Base-by-base conservation (phyloP, 2,888 invertebrate genomes). In the Morinoia aosen region DNA sequence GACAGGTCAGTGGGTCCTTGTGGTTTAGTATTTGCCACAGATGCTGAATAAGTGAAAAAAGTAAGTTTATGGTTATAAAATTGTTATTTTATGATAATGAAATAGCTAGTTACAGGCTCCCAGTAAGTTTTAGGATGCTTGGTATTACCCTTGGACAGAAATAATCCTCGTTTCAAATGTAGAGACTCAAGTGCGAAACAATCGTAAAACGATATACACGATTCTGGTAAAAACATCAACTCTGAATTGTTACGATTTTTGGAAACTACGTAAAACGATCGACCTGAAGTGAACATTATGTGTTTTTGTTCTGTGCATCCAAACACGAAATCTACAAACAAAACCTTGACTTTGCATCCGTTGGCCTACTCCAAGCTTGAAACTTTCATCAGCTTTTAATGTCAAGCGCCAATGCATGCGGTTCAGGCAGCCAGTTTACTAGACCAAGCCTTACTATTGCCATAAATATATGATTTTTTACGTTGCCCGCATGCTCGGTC, bases 331-430 rank as follows among this genome's bases (percentile, higher is more conserved):
- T 19, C 76, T 33, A 76, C 25, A 76, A 76, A 76, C 76, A 76
- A 76, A 76, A 76, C 76, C 76, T 76, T 76, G 76, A 76, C 76
- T 76, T 76, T 76, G 76, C 76, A 76, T 76, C 76, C 25, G 25
- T 76, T 76, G 76, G 76, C 76, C 76, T 76, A 76, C 76, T 76
- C 25, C 19, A 25, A 76, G 76, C 76, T 76, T 76, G 19, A 76
- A 76, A 76, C 76, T 76, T 76, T 76, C 76, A 76, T 76, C 33
- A 76, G 76, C 19, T 76, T 33, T 76, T 76, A 76, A 76, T 76
- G 76, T 76, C 76, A 76, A 76, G 76, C 76, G 76, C 76, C 76
- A 76, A 76, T 8, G 76, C 76, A 76, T 76, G 76, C 76, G 76
- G 76, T 76, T 76, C 25, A 25, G 33, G 76, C 76, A 33, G 12